Conservation (phyloP, 1,140 invertebrate species). For the Augochlora pura region DNA sequence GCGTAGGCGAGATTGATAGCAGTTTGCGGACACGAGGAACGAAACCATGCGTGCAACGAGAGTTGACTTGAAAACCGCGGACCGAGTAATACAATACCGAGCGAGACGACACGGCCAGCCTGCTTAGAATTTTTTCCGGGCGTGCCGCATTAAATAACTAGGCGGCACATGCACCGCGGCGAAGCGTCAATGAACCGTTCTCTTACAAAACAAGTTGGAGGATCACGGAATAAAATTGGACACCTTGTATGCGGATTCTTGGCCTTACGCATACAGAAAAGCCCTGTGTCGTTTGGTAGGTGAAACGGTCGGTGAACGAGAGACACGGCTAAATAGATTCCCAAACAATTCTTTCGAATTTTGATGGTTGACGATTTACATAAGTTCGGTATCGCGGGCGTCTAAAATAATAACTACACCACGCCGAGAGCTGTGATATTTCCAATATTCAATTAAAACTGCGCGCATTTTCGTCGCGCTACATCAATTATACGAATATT, state of each 20-base stretch:
- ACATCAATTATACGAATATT: no score
- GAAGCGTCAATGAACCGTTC: conserved; percentile 50
- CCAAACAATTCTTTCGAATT: background rate
- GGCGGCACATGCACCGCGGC: conserved; percentile 23
- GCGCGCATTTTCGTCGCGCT: no score
- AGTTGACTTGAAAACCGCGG: conserved; percentile 58
- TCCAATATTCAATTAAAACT: no score
- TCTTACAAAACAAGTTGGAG: background rate
- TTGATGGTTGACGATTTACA: no score
- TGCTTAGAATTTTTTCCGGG: conserved; percentile 58
- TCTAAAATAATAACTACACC: no score
- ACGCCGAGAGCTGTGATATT: no score
- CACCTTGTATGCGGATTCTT: background rate
- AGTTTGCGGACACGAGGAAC: background rate
- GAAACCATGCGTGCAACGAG: conserved; percentile 53
- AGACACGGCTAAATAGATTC: background rate
- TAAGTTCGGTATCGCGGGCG: no score
- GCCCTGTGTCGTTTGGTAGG: no score
- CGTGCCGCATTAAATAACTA: conserved; percentile 51
- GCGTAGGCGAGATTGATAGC: background rate
- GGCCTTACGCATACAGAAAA: no score
- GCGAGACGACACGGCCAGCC: conserved; percentile 27
- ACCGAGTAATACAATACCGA: conserved; percentile 56
- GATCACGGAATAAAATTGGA: background rate
- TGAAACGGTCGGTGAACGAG: no score